Conservation (phyloP, 1,140 invertebrate species). For the Scaptomyza montana region DNA sequence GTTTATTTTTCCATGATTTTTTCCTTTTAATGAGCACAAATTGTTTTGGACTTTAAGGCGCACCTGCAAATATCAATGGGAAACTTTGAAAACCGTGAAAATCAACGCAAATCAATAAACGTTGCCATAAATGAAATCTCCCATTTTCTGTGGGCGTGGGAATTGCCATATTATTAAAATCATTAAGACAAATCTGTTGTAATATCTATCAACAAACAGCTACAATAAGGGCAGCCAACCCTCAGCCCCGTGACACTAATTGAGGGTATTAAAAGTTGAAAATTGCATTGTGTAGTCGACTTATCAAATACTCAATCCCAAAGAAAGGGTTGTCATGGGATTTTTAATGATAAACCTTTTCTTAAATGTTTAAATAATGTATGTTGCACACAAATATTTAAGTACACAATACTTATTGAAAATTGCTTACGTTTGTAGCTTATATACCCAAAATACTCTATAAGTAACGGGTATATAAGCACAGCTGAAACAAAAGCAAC, state of each 20-base stretch:
- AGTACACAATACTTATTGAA: too few species aligned
- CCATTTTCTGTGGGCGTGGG: slow-evolving; percentile 32
- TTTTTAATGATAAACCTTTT: neutral
- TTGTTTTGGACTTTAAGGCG: slow-evolving; percentile 67
- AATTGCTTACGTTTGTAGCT: too few species aligned
- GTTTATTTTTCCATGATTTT: slow-evolving; percentile 68
- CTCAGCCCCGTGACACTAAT: slow-evolving; percentile 37
- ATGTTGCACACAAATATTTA: too few species aligned
- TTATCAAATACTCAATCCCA: slow-evolving; percentile 1
- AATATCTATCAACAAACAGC: slow-evolving; percentile 27
- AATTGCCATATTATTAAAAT: slow-evolving; percentile 37
- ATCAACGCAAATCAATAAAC: slow-evolving; percentile 20
- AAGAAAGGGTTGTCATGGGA: neutral
- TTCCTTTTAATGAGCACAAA: slow-evolving; percentile 72
- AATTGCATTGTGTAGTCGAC: neutral
- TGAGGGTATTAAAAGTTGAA: slow-evolving; percentile 2
- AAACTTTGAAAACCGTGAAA: slow-evolving; percentile 26
- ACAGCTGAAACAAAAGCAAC: slow-evolving; percentile 43
- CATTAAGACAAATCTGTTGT: slow-evolving; percentile 20
- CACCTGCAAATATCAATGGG: slow-evolving; percentile 44
- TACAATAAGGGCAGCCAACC: slow-evolving; percentile 32
- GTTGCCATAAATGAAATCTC: neutral
- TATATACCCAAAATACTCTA: slow-evolving; percentile 13
- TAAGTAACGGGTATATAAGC: neutral
- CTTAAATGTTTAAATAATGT: too few species aligned